These are phyloP conservation scores for Acanthaster planci DNA, from an alignment of 35 echinoderm and acorn worm species.

Conservation along the genomic window DNA sequence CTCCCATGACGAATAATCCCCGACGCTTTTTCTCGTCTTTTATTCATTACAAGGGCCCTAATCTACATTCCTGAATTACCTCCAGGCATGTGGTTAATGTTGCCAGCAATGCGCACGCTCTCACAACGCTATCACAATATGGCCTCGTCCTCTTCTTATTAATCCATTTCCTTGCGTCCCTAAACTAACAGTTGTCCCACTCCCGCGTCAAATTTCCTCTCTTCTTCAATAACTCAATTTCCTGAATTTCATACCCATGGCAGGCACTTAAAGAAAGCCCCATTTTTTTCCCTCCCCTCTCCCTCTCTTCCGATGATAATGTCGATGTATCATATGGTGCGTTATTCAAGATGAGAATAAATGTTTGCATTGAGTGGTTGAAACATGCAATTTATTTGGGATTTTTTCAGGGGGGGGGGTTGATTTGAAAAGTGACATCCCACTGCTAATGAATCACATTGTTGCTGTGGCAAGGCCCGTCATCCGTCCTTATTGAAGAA, in stretches of 20 bases:
- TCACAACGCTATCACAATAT: slow-evolving; percentile 22
- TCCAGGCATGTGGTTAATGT: slow-evolving; percentile 13
- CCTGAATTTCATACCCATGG: slow-evolving; percentile 27
- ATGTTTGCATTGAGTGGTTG: slow-evolving; percentile 5
- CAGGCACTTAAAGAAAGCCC: slow-evolving; percentile 25
- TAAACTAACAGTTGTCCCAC: slow-evolving; percentile 33
- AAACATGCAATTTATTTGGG: not conserved
- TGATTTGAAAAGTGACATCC: not conserved
- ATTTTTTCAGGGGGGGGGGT: not conserved
- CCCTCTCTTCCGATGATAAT: not conserved
- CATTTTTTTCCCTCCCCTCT: not conserved
- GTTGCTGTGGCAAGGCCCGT: not conserved
- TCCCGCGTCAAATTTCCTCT: slow-evolving; percentile 29
- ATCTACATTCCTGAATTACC: slow-evolving; percentile 23
- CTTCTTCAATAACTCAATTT: slow-evolving; percentile 26
- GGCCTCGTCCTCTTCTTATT: not conserved
- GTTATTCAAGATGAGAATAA: not conserved
- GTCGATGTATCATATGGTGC: not conserved
- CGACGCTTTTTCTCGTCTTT: slow-evolving; percentile 1
- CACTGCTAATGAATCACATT: slow-evolving; percentile 20
- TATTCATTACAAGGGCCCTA: slow-evolving; percentile 19
- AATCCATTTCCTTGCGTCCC: slow-evolving; percentile 20
- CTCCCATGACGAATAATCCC: slow-evolving; percentile 1
- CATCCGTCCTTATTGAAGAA: too few species aligned
- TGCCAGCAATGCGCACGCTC: not conserved